Conservation (phyloP, 2,113 vertebrate species). For the Protobothrops flavoviridis region DNA sequence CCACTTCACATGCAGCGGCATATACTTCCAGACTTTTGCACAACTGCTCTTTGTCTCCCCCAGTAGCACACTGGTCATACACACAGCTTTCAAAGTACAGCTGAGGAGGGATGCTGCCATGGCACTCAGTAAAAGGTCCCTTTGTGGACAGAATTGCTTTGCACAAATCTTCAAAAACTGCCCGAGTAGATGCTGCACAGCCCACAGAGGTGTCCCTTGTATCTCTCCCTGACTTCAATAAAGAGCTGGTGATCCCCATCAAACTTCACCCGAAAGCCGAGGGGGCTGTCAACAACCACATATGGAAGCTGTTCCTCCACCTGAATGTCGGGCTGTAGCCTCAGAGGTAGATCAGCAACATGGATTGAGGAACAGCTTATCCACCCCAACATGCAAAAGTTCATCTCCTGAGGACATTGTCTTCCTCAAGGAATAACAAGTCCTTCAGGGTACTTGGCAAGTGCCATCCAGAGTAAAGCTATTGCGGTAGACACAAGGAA, state of each 20-base stretch:
- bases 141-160: constrained; percentile 60
- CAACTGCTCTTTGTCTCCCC: constrained; percentile 55
- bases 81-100: constrained; percentile 77
- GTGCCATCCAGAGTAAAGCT: too few species aligned
- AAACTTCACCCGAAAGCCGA: constrained; percentile 63
- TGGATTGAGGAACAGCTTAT: not conserved
- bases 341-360: constrained; percentile 36
- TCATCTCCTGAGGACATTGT: too few species aligned
- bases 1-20: constrained; percentile 68
- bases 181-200: constrained; percentile 80
- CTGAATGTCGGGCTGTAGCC: not conserved
- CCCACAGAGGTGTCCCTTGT: constrained; percentile 74
- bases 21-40: constrained; percentile 72
- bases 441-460: too few species aligned
- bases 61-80: constrained; percentile 70
- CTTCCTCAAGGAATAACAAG: too few species aligned
- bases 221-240: constrained; percentile 64
- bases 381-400: not conserved
- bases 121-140: constrained; percentile 74
- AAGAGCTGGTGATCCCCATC: constrained; percentile 68
- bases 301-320: constrained; percentile 51
- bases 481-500: too few species aligned
- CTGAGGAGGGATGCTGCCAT: constrained; percentile 56
- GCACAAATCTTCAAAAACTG: constrained; percentile 57
- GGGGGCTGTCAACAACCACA: not conserved